Evolutionary conservation across 2,113 vertebrate species (phyloP).

Genomic region (Campylomormyrus numenius): DNA sequence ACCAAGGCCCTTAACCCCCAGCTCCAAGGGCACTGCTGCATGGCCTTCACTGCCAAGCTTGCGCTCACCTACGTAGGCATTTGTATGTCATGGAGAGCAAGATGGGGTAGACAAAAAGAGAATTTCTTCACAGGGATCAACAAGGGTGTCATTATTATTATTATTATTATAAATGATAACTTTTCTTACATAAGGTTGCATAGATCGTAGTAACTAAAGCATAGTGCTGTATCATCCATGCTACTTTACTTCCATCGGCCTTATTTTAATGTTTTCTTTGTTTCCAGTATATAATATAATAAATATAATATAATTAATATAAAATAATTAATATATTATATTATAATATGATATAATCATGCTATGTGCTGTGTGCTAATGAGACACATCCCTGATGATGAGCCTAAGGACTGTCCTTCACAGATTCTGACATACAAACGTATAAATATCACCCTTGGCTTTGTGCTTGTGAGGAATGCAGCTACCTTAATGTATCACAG

Average conservation of each 20-base stretch:
- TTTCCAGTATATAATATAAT: neutral
- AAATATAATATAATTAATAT: neutral
- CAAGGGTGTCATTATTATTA: neutral
- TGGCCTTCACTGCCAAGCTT: neutral
- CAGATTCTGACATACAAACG: neutral
- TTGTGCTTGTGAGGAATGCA: neutral
- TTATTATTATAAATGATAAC: neutral
- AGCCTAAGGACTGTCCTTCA: neutral
- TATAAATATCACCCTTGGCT: neutral
- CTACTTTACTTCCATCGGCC: neutral
- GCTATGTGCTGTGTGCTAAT: neutral
- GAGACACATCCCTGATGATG: constrained; percentile 9
- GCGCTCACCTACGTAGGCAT: neutral
- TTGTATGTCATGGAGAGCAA: neutral
- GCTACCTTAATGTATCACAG: neutral
- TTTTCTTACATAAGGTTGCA: neutral
- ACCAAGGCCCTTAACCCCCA: neutral
- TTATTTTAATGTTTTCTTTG: constrained; percentile 16
- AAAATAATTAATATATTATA: too few species aligned
- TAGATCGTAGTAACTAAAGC: neutral
- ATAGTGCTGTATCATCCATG: neutral
- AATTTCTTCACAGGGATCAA: neutral
- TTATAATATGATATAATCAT: neutral
- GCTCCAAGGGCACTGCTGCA: neutral
- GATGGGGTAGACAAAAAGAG: neutral